Conservation (phyloP, 2,113 vertebrate genomes). For the Paedocypris sp. region DNA sequence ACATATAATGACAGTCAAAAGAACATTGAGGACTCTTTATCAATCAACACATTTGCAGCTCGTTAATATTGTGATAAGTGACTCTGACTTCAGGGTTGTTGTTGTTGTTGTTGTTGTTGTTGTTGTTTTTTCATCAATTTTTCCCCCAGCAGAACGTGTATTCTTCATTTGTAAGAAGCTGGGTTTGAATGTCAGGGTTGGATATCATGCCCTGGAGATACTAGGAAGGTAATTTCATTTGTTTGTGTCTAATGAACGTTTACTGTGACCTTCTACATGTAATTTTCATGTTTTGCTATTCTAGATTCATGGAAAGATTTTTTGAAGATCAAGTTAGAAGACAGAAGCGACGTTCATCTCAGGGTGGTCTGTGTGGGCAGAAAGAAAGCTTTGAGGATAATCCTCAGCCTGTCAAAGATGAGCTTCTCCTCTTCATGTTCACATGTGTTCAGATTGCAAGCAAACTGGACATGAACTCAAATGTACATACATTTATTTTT, state of each 20-base stretch:
- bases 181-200: constrained; percentile 48
- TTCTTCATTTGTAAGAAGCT: constrained; percentile 50
- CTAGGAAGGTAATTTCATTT: constrained; percentile 49
- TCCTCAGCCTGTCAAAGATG: constrained; percentile 54
- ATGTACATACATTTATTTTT: constrained; percentile 45
- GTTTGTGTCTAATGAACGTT: neutral
- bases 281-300: constrained; percentile 10
- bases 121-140: neutral
- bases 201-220: constrained; percentile 57
- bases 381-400: constrained; percentile 44
- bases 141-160: constrained; percentile 46
- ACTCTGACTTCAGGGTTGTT: neutral
- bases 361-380: too few species aligned
- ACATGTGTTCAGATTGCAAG: constrained; percentile 84
- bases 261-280: neutral
- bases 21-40: too few species aligned
- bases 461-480: constrained; percentile 75
- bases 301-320: constrained; percentile 79
- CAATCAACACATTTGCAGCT: too few species aligned
- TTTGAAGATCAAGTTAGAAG: constrained; percentile 50
- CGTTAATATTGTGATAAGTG: too few species aligned
- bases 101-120: neutral
- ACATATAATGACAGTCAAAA: too few species aligned
- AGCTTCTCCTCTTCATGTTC: constrained; percentile 67
- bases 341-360: neutral